Evolutionary conservation across 2,113 vertebrate species (phyloP).

Genomic region (Marmota monax): DNA sequence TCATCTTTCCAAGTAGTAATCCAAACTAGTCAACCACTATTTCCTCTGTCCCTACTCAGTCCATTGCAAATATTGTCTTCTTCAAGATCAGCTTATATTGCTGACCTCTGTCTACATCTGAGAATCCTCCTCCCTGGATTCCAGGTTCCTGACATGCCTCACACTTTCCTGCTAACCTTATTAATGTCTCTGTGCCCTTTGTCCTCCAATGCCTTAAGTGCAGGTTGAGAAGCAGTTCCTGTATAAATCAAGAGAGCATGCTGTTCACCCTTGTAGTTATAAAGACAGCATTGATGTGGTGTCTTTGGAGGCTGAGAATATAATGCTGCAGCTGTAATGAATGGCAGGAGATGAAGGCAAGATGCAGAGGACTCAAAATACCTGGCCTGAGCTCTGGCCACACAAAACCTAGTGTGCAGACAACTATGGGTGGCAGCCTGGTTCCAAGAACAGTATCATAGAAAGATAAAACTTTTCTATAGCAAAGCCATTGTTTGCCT

Average conservation of each 20-base stretch:
- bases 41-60: not conserved
- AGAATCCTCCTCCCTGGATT: not conserved
- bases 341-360: not conserved
- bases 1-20: not conserved
- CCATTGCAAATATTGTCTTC: not conserved
- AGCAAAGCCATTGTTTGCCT: not conserved
- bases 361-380: not conserved
- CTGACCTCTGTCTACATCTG: not conserved
- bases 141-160: not conserved
- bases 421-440: not conserved
- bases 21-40: not conserved
- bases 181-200: not conserved
- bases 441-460: not conserved
- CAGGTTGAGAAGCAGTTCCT: not conserved
- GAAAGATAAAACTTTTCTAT: not conserved
- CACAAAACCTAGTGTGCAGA: not conserved
- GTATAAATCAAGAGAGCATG: not conserved
- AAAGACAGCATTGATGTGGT: not conserved
- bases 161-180: not conserved
- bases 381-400: not conserved
- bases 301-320: not conserved
- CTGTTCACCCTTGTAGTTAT: not conserved
- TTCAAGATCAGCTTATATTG: not conserved
- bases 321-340: not conserved
- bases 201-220: not conserved